Conservation (phyloP, 2,888 invertebrate species). For the Melanophora roralis region DNA sequence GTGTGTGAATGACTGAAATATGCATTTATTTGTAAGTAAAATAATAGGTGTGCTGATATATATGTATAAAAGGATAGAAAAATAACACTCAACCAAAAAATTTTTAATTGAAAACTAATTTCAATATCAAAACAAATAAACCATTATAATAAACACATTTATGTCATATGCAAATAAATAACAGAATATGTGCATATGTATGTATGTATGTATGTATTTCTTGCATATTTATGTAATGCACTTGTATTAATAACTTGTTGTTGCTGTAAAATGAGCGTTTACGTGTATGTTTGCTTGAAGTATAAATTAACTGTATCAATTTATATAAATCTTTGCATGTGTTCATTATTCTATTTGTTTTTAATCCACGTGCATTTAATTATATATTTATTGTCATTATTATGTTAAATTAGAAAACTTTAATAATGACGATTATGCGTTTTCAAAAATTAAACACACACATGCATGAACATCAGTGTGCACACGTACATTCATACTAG, state of each 20-base stretch:
- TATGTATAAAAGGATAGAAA: background rate
- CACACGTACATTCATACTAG: too few species aligned
- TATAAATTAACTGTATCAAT: slow-evolving; percentile 19
- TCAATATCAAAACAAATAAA: slow-evolving; percentile 44
- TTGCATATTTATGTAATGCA: background rate
- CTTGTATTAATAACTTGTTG: background rate
- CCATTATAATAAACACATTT: slow-evolving; percentile 36
- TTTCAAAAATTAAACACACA: background rate
- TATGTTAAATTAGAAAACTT: slow-evolving; percentile 19
- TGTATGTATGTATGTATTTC: background rate
- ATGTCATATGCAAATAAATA: background rate
- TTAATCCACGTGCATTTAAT: slow-evolving; percentile 59
- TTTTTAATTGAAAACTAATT: slow-evolving; percentile 24
- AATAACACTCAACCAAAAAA: background rate
- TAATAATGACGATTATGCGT: slow-evolving; percentile 40
- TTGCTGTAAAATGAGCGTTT: background rate
- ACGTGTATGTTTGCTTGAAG: background rate
- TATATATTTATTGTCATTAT: slow-evolving; percentile 48
- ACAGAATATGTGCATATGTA: background rate
- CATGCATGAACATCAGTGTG: too few species aligned
- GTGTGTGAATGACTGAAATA: too few species aligned
- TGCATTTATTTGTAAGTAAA: background rate
- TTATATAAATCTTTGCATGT: background rate
- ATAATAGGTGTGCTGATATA: background rate
- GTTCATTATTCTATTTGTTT: slow-evolving; percentile 35